phyloP scores from a whole-genome alignment of 2,113 vertebrate genomes.

The Emydocephalus ijimae region DNA sequence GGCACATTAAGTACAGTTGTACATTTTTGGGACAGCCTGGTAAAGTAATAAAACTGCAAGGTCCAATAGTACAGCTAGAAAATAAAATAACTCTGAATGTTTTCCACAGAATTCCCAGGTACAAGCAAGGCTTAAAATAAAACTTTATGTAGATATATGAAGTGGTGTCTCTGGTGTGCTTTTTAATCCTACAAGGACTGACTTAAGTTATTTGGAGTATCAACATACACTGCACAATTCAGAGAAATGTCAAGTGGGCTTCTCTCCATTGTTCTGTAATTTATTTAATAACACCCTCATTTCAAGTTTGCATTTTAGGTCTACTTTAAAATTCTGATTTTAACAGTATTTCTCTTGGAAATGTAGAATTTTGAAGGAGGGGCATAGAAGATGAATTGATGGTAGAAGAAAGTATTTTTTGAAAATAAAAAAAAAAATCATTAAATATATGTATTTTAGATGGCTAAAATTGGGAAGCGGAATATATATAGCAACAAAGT shows the following conservation, averaged over 20 bases:
- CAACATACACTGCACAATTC: conserved; percentile 52
- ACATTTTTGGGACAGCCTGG: conserved; percentile 56
- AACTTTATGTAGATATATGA: conserved; percentile 51
- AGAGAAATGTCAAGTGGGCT: conserved; percentile 52
- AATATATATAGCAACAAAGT: conserved; percentile 48
- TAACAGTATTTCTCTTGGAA: conserved; percentile 28
- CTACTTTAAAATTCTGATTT: conserved; percentile 39
- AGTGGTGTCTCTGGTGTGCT: conserved; percentile 48
- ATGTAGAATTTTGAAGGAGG: not conserved
- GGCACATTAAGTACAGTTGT: conserved; percentile 45
- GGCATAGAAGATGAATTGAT: not conserved
- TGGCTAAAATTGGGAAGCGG: not conserved
- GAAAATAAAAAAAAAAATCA: conserved; percentile 43
- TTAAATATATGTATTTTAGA: conserved; percentile 24
- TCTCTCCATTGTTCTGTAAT: conserved; percentile 48
- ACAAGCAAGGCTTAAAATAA: conserved; percentile 55
- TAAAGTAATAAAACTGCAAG: conserved; percentile 62
- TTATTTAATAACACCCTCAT: conserved; percentile 45
- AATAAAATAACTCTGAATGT: conserved; percentile 44
- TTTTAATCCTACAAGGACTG: conserved; percentile 47
- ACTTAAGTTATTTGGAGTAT: conserved; percentile 51
- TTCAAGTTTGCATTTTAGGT: conserved; percentile 39
- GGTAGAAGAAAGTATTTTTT: conserved; percentile 2
- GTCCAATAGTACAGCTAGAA: conserved; percentile 44
- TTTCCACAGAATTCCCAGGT: conserved; percentile 52